Evolutionary conservation across 2,113 vertebrate species (phyloP), one percentile per base, ranked within the genome.

Genomic region (Symphodus melops): DNA sequence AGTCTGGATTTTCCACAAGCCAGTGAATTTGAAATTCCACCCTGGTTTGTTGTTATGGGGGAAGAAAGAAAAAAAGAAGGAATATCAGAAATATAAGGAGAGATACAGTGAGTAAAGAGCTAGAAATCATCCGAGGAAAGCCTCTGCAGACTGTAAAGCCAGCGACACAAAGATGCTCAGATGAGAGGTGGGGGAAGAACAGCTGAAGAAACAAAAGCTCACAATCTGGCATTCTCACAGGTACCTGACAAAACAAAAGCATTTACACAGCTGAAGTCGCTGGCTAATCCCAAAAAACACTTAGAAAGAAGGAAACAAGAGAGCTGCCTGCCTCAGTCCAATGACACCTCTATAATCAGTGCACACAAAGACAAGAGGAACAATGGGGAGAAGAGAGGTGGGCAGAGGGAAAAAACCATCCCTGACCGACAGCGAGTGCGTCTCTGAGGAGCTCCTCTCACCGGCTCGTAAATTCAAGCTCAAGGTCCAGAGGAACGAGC

Each of bases 191-290:
- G 23, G 36, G 51, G 6, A 17, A 19, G 23, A 33, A 66, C 88
- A 88, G 89, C 89, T 90, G 87, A 88, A 63, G 68, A 86, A 90
- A 90, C 87, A 90, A 84, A 89, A 76, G 64, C 72, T 64, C 67
- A 70, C 68, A 72, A 77, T 82, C 73, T 63, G 71, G 60, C 68
- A 20, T 65, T 74, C 74, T 84, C 73, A 21, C 83, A 87, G 86
- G 83, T 89, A 88, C 59, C 71, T 46, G 86, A 83, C 73, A 77
- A 82, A 89, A 83, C 77, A 72, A 56, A 73, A 52, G 1, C 44
- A 70, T 89, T 83, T 87, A 81, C 75, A 84, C 87, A 90, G 91
- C 88, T 85, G 86, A 89, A 75, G 86, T 66, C 46, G 49, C 59
- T 4, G 52, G 60, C 11, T 23, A 51, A 55, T 63, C 68, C 46